Evolutionary conservation across 2,797 vertebrate genomes (phyloP).

Genomic region (Hoplostethus atlanticus): DNA sequence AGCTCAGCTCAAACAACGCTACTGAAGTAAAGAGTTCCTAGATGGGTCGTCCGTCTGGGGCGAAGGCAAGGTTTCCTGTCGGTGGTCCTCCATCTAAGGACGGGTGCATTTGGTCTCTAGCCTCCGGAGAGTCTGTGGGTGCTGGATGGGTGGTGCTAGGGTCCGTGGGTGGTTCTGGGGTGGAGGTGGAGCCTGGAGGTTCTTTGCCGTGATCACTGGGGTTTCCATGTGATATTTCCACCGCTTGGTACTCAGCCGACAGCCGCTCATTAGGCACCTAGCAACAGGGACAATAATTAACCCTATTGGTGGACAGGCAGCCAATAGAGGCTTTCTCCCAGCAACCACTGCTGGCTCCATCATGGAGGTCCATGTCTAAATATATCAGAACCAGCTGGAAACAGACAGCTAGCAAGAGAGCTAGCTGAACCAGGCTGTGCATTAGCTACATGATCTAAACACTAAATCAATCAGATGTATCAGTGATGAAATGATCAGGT

Average conservation of each 20-base stretch:
- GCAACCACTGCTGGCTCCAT: background rate
- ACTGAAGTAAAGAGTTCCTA: background rate
- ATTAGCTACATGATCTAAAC: too few relatives aligned
- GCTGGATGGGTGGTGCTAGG: slow-evolving; percentile 2
- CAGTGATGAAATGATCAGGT: too few relatives aligned
- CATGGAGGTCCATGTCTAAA: background rate
- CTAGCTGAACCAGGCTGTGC: too few relatives aligned
- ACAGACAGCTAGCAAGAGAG: too few relatives aligned
- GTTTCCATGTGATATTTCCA: background rate
- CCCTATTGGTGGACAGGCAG: background rate
- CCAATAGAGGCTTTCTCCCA: background rate
- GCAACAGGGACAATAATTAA: slow-evolving; percentile 42
- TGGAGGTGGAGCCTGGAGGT: background rate
- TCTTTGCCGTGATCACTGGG: background rate
- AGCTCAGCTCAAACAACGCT: background rate
- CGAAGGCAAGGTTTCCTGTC: background rate
- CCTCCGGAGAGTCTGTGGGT: slow-evolving; percentile 25
- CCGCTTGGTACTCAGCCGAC: background rate
- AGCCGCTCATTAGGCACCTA: slow-evolving; percentile 52
- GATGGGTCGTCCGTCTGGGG: slow-evolving; percentile 15
- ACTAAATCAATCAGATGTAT: too few relatives aligned
- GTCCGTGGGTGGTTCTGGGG: slow-evolving; percentile 26
- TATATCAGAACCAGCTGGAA: too few relatives aligned
- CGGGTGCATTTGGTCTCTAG: slow-evolving; percentile 27
- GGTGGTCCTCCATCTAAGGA: slow-evolving; percentile 10